phyloP scores from a whole-genome alignment of 2,113 vertebrate genomes.

The Butorides virescens region DNA sequence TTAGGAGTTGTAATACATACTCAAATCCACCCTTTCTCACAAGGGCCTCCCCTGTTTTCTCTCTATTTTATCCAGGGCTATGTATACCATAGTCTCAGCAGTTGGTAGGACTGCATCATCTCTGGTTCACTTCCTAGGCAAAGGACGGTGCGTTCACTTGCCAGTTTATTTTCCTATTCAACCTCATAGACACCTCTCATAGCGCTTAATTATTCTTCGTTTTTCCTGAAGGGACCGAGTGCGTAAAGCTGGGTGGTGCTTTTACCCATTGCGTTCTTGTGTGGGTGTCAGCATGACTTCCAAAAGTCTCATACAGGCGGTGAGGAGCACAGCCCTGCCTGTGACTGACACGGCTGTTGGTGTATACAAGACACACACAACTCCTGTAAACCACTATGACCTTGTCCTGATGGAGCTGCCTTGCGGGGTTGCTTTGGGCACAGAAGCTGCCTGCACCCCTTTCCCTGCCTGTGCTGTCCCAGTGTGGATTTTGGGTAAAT shows the following conservation, averaged over 20 bases:
- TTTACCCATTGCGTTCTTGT: rapidly evolving
- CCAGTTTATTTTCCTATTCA: not conserved
- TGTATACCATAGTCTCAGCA: no score
- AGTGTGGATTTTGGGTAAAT: rapidly evolving
- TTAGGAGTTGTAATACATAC: not conserved
- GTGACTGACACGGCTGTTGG: rapidly evolving
- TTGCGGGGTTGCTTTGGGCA: not conserved
- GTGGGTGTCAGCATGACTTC: rapidly evolving
- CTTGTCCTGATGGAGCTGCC: not conserved
- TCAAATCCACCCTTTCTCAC: not conserved
- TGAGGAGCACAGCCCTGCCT: not conserved
- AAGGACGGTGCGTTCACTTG: rapidly evolving
- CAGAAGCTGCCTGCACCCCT: not conserved
- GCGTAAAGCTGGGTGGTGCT: rapidly evolving
- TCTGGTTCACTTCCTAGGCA: not conserved
- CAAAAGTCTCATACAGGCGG: not conserved
- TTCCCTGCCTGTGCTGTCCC: not conserved
- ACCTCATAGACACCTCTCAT: not conserved
- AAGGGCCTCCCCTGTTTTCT: not conserved
- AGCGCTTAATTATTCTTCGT: not conserved
- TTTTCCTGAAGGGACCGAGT: not conserved
- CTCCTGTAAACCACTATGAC: not conserved
- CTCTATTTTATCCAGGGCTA: not conserved
- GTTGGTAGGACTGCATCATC: no score
- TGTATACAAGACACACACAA: rapidly evolving